Percentiles rank a stretch among this genome's conserved stretches.
These are phyloP conservation scores for Nasua narica DNA, from an alignment of 2,797 vertebrate species.

Conservation along the genomic window DNA sequence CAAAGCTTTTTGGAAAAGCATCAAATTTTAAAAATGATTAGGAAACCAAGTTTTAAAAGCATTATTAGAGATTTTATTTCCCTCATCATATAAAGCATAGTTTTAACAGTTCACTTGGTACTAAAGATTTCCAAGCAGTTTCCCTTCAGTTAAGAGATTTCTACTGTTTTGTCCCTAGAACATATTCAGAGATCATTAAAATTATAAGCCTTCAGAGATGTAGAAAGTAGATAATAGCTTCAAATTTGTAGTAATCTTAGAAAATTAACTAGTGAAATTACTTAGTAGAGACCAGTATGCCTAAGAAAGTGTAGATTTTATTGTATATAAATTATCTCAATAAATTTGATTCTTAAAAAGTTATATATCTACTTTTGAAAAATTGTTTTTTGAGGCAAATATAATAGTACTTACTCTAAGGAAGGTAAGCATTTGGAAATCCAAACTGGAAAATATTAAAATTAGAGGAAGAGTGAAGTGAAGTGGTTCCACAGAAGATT, in stretches of 20 bases:
- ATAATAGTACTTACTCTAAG: not conserved
- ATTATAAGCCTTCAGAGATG: slow-evolving; percentile 33
- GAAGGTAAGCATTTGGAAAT: not conserved
- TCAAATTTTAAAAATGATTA: not conserved
- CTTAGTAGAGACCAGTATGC: not conserved
- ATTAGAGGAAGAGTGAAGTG: not conserved
- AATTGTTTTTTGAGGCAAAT: not conserved
- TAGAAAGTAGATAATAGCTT: not conserved
- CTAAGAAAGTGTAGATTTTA: not conserved
- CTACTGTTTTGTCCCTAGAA: not conserved
- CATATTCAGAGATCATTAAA: slow-evolving; percentile 11
- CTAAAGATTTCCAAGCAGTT: slow-evolving; percentile 42
- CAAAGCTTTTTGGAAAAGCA: not conserved
- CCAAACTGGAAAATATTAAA: not conserved
- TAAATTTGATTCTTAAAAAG: not conserved
- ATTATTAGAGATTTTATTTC: not conserved
- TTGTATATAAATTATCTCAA: too few relatives aligned
- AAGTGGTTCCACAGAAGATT: not conserved
- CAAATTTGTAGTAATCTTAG: not conserved
- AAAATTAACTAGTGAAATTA: slow-evolving; percentile 10
- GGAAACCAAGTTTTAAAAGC: slow-evolving; percentile 6
- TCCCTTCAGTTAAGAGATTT: not conserved
- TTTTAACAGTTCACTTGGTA: not conserved
- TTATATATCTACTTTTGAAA: not conserved
- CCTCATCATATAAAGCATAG: not conserved